A percentile compares a stretch with the other conserved stretches of the same genome.
These are phyloP conservation scores for Tipula vernalis DNA, from an alignment of 2,888 invertebrate genomes.

Conservation along the genomic window DNA sequence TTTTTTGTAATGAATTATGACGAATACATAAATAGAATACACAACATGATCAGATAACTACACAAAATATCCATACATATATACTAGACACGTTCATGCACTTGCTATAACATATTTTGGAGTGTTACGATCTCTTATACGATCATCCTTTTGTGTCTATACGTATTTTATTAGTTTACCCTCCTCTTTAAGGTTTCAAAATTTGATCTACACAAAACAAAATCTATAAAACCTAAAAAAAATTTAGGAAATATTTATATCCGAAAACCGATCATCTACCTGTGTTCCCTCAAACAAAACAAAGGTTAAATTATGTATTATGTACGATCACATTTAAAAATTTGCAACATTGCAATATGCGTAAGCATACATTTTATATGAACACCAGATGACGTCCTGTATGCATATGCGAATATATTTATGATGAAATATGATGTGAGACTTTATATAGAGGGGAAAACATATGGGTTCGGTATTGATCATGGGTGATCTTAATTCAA, in stretches of 20 bases:
- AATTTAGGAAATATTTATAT: not conserved
- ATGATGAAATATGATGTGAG: not conserved
- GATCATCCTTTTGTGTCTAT: not conserved
- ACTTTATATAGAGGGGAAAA: not conserved
- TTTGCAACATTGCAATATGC: not conserved
- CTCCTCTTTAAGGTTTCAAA: not conserved
- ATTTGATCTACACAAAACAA: not conserved
- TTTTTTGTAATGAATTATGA: not conserved
- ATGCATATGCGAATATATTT: not conserved
- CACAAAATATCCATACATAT: not conserved
- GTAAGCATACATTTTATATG: not conserved
- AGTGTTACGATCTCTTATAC: not conserved
- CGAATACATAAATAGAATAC: not conserved
- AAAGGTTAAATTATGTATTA: not conserved
- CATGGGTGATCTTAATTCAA: conserved; percentile 1
- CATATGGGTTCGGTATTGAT: not conserved
- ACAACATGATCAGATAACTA: not conserved
- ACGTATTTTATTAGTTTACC: not conserved
- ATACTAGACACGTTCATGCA: not conserved
- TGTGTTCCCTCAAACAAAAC: not conserved
- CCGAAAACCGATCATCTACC: not conserved
- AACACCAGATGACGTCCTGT: conserved; percentile 1
- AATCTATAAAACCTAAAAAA: no score
- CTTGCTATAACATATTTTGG: not conserved
- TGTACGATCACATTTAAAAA: not conserved